Conservation (phyloP, 1,140 invertebrate genomes). For the Lordiphosa collinella region DNA sequence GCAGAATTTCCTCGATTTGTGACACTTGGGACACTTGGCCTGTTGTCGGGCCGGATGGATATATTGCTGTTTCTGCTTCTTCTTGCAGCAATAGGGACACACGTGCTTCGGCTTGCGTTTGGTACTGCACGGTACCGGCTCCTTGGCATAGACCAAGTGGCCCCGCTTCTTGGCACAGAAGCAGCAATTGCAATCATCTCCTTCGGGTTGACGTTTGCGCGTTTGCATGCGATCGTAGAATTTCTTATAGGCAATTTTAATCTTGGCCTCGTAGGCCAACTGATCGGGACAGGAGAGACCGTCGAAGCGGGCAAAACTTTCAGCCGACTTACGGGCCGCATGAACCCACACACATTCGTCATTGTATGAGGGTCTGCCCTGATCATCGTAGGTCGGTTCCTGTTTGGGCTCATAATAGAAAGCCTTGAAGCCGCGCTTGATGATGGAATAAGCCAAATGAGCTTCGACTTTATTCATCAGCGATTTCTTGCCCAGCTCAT, state of each 20-base stretch:
- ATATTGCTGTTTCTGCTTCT: constrained; percentile 56
- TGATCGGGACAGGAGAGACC: constrained; percentile 66
- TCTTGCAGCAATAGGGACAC: constrained; percentile 72
- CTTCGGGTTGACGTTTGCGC: constrained; percentile 57
- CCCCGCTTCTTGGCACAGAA: constrained; percentile 76
- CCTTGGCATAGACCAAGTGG: constrained; percentile 70
- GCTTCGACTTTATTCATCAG: constrained; percentile 76
- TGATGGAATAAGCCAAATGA: constrained; percentile 66
- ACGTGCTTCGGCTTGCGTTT: constrained; percentile 58
- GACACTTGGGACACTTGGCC: constrained; percentile 69
- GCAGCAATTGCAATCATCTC: constrained; percentile 75
- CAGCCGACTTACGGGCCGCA: constrained; percentile 64
- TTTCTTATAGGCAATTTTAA: constrained; percentile 71
- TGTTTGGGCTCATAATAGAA: constrained; percentile 70
- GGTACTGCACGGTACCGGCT: constrained; percentile 48
- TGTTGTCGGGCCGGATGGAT: constrained; percentile 47
- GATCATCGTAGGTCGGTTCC: constrained; percentile 53
- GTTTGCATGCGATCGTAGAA: constrained; percentile 74
- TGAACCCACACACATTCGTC: constrained; percentile 76
- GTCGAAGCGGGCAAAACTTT: constrained; percentile 68
- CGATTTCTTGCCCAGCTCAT: constrained; percentile 72
- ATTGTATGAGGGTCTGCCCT: constrained; percentile 59
- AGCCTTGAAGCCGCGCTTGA: constrained; percentile 73
- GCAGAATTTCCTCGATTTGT: constrained; percentile 70
- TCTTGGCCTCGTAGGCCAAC: constrained; percentile 65